Evolutionary conservation across 2,797 vertebrate genomes (phyloP).

Genomic region (Eulemur albifrons): DNA sequence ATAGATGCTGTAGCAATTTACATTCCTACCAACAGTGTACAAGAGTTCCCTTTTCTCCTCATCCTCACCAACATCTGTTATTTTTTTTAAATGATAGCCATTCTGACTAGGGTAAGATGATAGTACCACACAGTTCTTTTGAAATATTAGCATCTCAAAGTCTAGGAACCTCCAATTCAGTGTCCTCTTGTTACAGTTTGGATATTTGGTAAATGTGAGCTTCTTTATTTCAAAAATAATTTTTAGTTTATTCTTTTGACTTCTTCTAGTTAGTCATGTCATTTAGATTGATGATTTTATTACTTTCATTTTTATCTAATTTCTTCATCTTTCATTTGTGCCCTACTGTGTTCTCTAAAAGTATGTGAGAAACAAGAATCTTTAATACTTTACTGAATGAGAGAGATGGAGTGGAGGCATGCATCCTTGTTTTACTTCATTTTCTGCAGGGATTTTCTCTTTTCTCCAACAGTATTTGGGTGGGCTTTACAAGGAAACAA

Average conservation of each 20-base stretch:
- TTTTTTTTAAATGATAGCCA: not conserved
- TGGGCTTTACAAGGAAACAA: not conserved
- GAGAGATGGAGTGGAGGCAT: not conserved
- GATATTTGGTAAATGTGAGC: not conserved
- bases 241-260: not conserved
- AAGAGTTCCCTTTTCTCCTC: not conserved
- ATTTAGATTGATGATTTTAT: not conserved
- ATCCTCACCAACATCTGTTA: not conserved
- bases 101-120: not conserved
- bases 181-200: not conserved
- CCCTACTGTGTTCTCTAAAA: not conserved
- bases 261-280: not conserved
- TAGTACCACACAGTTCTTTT: not conserved
- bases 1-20: not conserved
- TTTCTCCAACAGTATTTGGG: not conserved
- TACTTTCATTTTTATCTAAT: not conserved
- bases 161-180: not conserved
- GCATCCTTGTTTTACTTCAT: not conserved
- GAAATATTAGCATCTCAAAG: not conserved
- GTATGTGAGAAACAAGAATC: fast-evolving
- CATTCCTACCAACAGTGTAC: not conserved
- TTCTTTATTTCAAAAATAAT: not conserved
- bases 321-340: not conserved
- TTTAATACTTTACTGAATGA: not conserved
- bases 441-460: not conserved